phyloP scores from a whole-genome alignment of 2,888 invertebrate species.

The Notodonta dromedarius region DNA sequence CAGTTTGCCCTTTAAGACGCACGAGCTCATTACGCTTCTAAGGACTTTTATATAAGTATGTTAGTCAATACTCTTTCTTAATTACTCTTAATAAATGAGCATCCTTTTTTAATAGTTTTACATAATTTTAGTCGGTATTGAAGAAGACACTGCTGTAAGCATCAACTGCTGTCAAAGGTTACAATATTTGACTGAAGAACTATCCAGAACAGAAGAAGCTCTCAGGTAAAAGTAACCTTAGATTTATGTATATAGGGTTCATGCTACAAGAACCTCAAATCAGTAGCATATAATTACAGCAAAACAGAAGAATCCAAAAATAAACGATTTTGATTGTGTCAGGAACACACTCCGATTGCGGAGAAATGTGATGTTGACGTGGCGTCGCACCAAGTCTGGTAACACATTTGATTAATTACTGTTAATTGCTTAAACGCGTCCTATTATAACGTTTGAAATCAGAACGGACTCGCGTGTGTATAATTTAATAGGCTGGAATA shows the following conservation, averaged over 20 bases:
- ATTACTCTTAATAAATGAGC: no score
- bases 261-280: not conserved
- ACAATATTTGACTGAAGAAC: conserved; percentile 60
- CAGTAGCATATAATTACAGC: no score
- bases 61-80: no score
- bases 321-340: conserved; percentile 27
- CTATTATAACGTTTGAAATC: conserved; percentile 5
- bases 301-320: no score
- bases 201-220: conserved; percentile 59
- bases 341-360: conserved; percentile 52
- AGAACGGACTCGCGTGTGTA: no score
- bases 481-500: not conserved
- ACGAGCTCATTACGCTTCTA: no score
- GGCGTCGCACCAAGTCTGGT: conserved; percentile 46
- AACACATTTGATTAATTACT: conserved; percentile 25
- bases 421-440: conserved; percentile 13
- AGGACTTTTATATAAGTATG: no score
- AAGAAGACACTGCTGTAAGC: conserved; percentile 38
- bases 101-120: no score
- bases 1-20: no score
- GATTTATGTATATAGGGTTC: not conserved
- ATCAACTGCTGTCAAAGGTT: conserved; percentile 67
- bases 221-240: conserved; percentile 54
- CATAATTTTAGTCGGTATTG: not conserved
- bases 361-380: conserved; percentile 44